phyloP scores from a whole-genome alignment of 2,113 vertebrate genomes.

The Carettochelys insculpta region DNA sequence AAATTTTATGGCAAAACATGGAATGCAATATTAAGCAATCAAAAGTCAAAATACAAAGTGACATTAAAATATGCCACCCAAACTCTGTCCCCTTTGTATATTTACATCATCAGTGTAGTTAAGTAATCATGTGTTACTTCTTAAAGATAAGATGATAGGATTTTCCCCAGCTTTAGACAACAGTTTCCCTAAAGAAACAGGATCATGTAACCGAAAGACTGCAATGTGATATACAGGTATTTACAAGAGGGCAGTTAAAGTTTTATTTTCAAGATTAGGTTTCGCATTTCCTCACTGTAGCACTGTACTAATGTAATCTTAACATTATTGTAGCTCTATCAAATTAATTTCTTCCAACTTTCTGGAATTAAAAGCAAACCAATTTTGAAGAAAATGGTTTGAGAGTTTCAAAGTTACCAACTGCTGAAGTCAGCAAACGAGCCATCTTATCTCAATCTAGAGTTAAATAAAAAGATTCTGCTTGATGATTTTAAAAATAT shows the following conservation, averaged over 20 bases:
- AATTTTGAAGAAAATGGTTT: not conserved
- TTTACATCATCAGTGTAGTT: not conserved
- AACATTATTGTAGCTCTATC: not conserved
- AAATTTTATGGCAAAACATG: not conserved
- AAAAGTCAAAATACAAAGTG: not conserved
- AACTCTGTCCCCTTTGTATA: not conserved
- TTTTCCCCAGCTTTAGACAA: not conserved
- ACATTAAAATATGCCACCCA: not conserved
- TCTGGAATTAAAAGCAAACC: not conserved
- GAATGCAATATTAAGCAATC: not conserved
- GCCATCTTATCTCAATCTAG: not conserved
- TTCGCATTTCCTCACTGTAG: not conserved
- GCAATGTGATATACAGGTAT: not conserved
- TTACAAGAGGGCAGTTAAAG: not conserved
- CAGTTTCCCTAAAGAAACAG: not conserved
- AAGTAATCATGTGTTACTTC: not conserved
- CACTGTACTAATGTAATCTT: not conserved
- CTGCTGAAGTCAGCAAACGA: not conserved
- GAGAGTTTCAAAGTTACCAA: not conserved
- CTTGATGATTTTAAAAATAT: not conserved
- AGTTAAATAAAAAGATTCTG: not conserved
- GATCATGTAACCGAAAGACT: not conserved
- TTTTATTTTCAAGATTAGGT: slow-evolving; percentile 19
- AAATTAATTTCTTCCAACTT: not conserved
- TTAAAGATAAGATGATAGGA: not conserved